Evolutionary conservation across 1,140 invertebrate genomes (phyloP).

Genomic region (Cataglyphis hispanica): DNA sequence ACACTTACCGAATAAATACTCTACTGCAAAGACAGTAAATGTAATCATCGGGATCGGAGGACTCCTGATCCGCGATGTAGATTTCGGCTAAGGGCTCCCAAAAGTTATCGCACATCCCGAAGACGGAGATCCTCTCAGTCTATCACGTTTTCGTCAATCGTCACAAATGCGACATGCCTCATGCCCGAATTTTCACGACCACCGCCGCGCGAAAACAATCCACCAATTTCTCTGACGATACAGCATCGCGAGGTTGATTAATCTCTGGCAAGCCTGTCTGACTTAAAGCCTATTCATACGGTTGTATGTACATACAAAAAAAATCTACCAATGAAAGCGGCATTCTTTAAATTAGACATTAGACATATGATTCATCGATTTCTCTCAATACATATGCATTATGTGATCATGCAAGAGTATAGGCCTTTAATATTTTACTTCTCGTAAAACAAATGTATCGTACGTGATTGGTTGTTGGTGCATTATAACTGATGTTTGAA

Average conservation of each 20-base stretch:
- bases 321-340: background rate
- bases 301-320: no score
- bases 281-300: background rate
- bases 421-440: no score
- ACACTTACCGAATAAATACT: constrained; percentile 81
- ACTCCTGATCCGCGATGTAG: constrained; percentile 79
- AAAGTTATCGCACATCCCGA: constrained; percentile 81
- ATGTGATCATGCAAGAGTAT: no score
- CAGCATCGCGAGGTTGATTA: constrained; percentile 35
- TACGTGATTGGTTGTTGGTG: no score
- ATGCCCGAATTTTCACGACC: constrained; percentile 62
- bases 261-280: background rate
- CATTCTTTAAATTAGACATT: no score
- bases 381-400: no score
- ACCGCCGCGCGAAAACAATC: constrained; percentile 68
- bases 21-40: constrained; percentile 84
- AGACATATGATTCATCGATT: no score
- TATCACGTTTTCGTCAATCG: constrained; percentile 49
- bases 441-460: no score
- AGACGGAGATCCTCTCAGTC: constrained; percentile 28
- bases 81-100: constrained; percentile 84
- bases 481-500: no score
- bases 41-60: constrained; percentile 78
- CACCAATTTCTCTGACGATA: constrained; percentile 65
- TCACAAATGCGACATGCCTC: constrained; percentile 76